Conservation (phyloP, 2,113 vertebrate species). For the Cinclus mexicanus region DNA sequence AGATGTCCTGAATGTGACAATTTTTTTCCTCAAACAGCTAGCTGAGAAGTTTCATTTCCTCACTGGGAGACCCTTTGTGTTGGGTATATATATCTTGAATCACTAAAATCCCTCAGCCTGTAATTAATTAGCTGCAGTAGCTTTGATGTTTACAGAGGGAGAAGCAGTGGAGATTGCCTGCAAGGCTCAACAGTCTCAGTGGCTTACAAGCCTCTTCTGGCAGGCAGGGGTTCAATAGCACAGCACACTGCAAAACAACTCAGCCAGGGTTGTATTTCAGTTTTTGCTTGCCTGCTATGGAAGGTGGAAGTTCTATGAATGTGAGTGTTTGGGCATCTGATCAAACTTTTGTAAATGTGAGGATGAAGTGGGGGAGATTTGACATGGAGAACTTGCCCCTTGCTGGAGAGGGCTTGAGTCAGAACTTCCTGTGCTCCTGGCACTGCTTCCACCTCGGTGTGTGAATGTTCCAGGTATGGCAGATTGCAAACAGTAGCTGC, state of each 20-base stretch:
- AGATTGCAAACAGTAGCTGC: not conserved
- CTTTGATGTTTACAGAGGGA: conserved; percentile 60
- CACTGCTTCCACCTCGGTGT: not conserved
- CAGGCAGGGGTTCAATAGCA: conserved; percentile 22
- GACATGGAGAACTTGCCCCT: not conserved
- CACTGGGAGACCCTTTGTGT: not conserved
- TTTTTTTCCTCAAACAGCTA: not conserved
- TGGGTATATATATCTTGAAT: conserved; percentile 14
- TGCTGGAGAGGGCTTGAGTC: not conserved
- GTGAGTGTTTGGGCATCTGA: not conserved
- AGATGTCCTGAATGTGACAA: not conserved
- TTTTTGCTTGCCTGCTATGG: conserved; percentile 33
- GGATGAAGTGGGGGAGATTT: not conserved
- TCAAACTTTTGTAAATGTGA: conserved; percentile 41
- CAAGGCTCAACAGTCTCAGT: conserved; percentile 1
- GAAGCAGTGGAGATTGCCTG: conserved; percentile 41
- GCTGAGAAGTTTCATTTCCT: not conserved
- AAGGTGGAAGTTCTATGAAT: not conserved
- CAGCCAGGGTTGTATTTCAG: not conserved
- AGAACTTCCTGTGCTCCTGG: not conserved
- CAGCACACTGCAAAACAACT: conserved; percentile 27
- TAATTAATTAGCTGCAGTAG: conserved; percentile 64
- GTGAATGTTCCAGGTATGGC: not conserved
- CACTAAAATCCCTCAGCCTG: conserved; percentile 37
- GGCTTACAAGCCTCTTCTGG: not conserved